Percentiles rank a stretch among this genome's conserved stretches.
phyloP scores from a whole-genome alignment of 2,888 invertebrate species.

The Ectemnius lituratus region DNA sequence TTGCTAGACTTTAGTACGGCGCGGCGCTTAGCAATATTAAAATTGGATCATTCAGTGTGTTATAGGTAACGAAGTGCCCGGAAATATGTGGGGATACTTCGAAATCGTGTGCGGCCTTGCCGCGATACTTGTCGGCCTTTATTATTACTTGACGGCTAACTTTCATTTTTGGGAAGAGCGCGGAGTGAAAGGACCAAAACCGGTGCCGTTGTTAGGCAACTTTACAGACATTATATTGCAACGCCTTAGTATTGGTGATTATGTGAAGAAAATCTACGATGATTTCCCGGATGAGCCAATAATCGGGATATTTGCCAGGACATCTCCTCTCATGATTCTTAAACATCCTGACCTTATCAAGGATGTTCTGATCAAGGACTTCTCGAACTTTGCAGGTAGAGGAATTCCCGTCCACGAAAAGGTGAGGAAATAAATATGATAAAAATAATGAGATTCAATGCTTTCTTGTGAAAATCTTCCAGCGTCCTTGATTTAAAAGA shows the following conservation, averaged over 20 bases:
- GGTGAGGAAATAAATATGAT: background rate
- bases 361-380: slow-evolving; percentile 28
- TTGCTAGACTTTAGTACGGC: no score
- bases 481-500: background rate
- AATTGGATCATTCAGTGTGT: no score
- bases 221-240: slow-evolving; percentile 60
- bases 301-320: slow-evolving; percentile 67
- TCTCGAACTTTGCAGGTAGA: slow-evolving; percentile 7
- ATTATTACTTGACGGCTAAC: slow-evolving; percentile 68
- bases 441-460: background rate
- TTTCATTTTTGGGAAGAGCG: slow-evolving; percentile 76
- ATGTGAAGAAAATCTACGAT: slow-evolving; percentile 47
- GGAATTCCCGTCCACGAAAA: background rate
- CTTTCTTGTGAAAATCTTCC: background rate
- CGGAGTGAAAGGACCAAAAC: slow-evolving; percentile 73
- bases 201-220: slow-evolving; percentile 73
- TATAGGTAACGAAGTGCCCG: no score
- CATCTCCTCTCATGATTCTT: background rate
- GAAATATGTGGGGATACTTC: background rate
- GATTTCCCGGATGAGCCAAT: slow-evolving; percentile 53
- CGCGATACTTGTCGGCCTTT: slow-evolving; percentile 33
- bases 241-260: slow-evolving; percentile 24
- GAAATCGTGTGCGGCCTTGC: slow-evolving; percentile 77
- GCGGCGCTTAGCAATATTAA: no score
- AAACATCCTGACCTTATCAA: slow-evolving; percentile 19